A percentile compares a stretch with the other conserved stretches of the same genome.
phyloP scores from a whole-genome alignment of 2,888 invertebrate genomes.

The Anarsia innoxiella region DNA sequence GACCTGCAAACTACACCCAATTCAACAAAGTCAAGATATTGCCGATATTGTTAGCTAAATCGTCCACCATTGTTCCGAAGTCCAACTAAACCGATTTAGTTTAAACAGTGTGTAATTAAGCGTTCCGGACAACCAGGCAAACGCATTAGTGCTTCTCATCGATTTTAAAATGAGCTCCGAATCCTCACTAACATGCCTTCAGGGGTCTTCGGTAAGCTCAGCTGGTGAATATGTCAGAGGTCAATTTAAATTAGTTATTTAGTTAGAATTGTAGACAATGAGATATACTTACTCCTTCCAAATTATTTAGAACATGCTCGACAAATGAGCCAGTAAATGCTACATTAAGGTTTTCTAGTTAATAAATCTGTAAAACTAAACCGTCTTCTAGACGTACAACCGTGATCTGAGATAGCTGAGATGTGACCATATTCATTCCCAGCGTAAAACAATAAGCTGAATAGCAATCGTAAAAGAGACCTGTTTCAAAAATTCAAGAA shows the following conservation, averaged over 20 bases:
- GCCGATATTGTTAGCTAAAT: slow-evolving; percentile 12
- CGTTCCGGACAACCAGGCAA: slow-evolving; percentile 12
- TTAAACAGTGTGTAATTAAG: slow-evolving; percentile 15
- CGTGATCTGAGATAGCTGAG: too few species aligned
- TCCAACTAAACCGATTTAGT: slow-evolving; percentile 16
- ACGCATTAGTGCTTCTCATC: slow-evolving; percentile 7
- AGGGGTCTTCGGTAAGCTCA: too few species aligned
- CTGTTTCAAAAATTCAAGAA: too few species aligned
- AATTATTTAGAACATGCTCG: slow-evolving; percentile 12
- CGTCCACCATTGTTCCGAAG: slow-evolving; percentile 7
- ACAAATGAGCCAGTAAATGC: slow-evolving; percentile 30
- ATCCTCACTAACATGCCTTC: too few species aligned
- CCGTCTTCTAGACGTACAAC: too few species aligned
- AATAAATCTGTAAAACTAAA: too few species aligned
- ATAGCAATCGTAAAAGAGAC: too few species aligned
- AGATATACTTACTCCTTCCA: slow-evolving; percentile 10
- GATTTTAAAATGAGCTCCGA: slow-evolving; percentile 6
- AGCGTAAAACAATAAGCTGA: too few species aligned
- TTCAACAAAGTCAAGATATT: slow-evolving; percentile 7
- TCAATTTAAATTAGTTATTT: neutral
- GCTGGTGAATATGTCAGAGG: neutral
- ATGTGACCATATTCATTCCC: too few species aligned
- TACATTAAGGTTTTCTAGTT: slow-evolving; percentile 9
- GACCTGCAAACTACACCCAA: slow-evolving; percentile 3
- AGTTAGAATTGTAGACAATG: slow-evolving; percentile 3